phyloP scores from a whole-genome alignment of 2,797 vertebrate genomes.

The Philypnodon macrostomus region DNA sequence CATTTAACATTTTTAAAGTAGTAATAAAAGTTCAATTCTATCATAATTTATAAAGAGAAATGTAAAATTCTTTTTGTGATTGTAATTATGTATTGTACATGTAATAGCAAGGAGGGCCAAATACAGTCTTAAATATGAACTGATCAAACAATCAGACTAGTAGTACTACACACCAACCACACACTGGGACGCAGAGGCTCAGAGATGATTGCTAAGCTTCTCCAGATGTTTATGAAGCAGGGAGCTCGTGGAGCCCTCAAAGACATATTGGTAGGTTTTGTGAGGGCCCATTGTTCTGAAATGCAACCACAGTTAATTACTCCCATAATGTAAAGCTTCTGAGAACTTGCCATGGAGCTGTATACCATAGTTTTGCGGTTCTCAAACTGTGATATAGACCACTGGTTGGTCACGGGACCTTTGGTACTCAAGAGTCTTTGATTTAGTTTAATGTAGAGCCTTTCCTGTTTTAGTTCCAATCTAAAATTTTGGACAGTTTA shows the following conservation, averaged over 20 bases:
- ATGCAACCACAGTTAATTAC: slow-evolving; percentile 33
- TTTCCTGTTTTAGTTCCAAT: too few species aligned
- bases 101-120: slow-evolving; percentile 66
- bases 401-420: neutral
- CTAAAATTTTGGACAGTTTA: too few species aligned
- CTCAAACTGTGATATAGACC: neutral
- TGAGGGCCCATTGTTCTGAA: slow-evolving; percentile 40
- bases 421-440: too few species aligned
- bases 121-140: slow-evolving; percentile 51
- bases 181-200: slow-evolving; percentile 40
- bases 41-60: too few species aligned
- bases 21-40: too few species aligned
- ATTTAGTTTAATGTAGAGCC: too few species aligned
- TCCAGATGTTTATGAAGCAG: slow-evolving; percentile 48
- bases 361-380: neutral
- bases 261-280: slow-evolving; percentile 28
- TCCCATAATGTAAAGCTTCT: slow-evolving; percentile 13
- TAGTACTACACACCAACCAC: slow-evolving; percentile 41
- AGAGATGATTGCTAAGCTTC: slow-evolving; percentile 52
- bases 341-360: slow-evolving; percentile 8
- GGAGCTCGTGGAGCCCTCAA: slow-evolving; percentile 21
- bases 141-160: slow-evolving; percentile 59
- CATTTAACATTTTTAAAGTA: too few species aligned
- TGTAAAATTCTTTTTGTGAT: too few species aligned
- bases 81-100: too few species aligned